Base-by-base conservation (phyloP, 2,113 vertebrate species). In the Plestiodon gilberti region DNA sequence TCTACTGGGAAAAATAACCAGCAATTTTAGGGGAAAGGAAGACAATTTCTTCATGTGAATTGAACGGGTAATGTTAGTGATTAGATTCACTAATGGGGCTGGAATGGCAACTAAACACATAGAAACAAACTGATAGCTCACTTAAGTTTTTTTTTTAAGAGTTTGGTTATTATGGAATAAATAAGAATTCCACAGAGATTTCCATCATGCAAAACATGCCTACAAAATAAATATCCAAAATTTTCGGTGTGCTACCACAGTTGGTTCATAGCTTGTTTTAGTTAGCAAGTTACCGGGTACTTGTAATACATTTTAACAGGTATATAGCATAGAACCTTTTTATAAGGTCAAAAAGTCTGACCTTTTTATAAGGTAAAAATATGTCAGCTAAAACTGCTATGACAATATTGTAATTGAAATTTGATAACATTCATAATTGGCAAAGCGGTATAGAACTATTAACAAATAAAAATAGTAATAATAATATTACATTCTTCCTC, bases 1-100 rank as follows among this genome's bases (percentile, higher is more conserved):
- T 38, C 73, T 90, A 28, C 1, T 76, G 75, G 77, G 86, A 92
- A 91, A 93, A 93, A 87, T 82, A 85, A 87, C 91, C 90, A 91
- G 67, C 57, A 92, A 75, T 90, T 93, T 80, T 84, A 81, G 64
- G 75, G 74, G 86, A 90, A 67, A 67, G 88, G 86, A 85, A 87
- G 81, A 87, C 18, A 90, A 90, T 71, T 35, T 78, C 43, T 78
- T 62, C 55, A 1, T 52, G 30, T 61, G 28, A 61, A 80, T 80
- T 43, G 40, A 86, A 22, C 64, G 59, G 13, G 30, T 57, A 78
- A 76, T 88, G 86, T 69, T 88, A 64, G 70, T 87, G 89, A 94
- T 92, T 89, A 84, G 88, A 83, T 78, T 38, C 94, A 70, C 93
- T 93, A 91, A 91, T 69, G 48, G n/a, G 55, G 6, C 62, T 78